These are phyloP conservation scores for Apus apus DNA, from an alignment of 2,113 vertebrate species.

Conservation along the genomic window DNA sequence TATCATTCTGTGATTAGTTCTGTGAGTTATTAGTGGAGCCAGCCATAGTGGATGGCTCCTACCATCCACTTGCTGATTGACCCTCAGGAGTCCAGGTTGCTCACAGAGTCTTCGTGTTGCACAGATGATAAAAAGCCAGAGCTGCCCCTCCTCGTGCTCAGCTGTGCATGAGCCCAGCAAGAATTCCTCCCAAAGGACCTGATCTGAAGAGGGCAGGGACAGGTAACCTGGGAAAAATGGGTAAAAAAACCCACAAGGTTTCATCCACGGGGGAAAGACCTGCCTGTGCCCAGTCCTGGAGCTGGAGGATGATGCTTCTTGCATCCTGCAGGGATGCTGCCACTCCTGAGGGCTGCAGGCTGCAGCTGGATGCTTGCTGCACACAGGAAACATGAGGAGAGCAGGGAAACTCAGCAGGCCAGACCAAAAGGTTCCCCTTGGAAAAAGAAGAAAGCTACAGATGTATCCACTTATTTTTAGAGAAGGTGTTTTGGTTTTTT, in stretches of 20 bases:
- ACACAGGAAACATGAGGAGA: not conserved
- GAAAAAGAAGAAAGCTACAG: constrained; percentile 27
- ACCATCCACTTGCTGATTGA: not conserved
- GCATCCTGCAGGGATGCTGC: not conserved
- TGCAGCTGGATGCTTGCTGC: not conserved
- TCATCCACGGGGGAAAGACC: not conserved
- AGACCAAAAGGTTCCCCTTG: not conserved
- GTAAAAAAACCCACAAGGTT: not conserved
- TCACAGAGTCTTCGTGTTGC: not conserved
- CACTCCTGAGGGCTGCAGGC: not conserved
- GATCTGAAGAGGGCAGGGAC: not conserved
- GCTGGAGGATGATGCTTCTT: rapidly evolving
- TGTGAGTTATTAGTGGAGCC: not conserved
- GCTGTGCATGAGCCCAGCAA: not conserved
- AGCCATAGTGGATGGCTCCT: not conserved
- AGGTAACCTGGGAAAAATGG: not conserved
- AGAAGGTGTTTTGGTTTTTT: constrained; percentile 10
- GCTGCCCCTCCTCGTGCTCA: not conserved
- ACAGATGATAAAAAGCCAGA: not conserved
- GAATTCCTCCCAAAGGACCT: not conserved
- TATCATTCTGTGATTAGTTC: no score
- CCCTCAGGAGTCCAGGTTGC: not conserved
- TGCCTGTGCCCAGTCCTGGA: not conserved
- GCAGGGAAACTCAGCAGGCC: not conserved
- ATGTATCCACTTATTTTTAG: constrained; percentile 9